A percentile compares a stretch with the other conserved stretches of the same genome.
phyloP scores from a whole-genome alignment of 2,113 vertebrate species.

The Sylvia atricapilla region DNA sequence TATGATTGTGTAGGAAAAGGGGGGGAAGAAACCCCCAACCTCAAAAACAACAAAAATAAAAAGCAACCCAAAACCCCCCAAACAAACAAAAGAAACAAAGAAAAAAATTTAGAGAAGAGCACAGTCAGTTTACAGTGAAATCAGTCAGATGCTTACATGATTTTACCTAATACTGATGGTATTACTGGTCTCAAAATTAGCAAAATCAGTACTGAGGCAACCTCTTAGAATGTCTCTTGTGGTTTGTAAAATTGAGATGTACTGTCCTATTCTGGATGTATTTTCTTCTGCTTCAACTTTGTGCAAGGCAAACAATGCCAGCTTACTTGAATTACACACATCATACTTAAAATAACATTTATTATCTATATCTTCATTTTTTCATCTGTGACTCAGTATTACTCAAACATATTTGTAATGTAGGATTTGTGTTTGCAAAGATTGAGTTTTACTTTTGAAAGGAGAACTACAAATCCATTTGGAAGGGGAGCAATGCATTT shows the following conservation, averaged over 20 bases:
- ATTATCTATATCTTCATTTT: neutral
- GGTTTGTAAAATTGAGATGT: neutral
- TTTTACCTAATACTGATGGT: neutral
- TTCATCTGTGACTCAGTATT: neutral
- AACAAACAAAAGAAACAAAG: neutral
- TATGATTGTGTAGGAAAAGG: neutral
- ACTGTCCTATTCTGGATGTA: neutral
- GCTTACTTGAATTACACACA: neutral
- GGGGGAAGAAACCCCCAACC: accelerated
- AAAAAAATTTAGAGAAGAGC: neutral
- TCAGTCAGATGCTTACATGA: neutral
- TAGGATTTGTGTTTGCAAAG: neutral
- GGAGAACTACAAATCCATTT: neutral
- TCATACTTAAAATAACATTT: neutral
- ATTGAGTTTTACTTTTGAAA: neutral
- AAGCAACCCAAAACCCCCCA: neutral
- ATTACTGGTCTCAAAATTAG: neutral
- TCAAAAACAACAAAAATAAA: neutral
- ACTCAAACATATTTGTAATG: neutral
- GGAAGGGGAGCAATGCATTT: neutral
- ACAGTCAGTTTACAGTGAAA: neutral
- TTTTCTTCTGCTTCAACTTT: neutral
- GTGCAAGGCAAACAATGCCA: neutral
- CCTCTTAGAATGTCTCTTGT: neutral
- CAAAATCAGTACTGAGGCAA: neutral